These are phyloP conservation scores for Ooceraea biroi DNA, from an alignment of 1,140 invertebrate species.

Conservation along the genomic window DNA sequence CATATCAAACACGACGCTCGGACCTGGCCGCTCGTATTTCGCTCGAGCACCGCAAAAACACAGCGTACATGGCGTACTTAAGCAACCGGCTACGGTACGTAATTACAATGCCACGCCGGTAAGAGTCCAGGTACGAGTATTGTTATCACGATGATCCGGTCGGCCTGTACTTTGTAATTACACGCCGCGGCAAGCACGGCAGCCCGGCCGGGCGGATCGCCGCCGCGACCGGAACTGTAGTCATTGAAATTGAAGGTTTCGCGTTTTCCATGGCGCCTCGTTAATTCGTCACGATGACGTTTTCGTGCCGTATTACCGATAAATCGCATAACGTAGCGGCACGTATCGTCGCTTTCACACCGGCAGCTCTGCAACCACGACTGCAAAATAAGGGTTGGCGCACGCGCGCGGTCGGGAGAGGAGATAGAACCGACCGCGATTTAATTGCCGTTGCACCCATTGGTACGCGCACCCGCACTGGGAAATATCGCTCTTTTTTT, in stretches of 20 bases:
- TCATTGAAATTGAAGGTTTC: slow-evolving; percentile 55
- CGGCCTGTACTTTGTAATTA: slow-evolving; percentile 57
- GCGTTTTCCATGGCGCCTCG: slow-evolving; percentile 53
- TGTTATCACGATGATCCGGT: slow-evolving; percentile 62
- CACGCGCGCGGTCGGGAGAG: background rate
- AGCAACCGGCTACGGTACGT: slow-evolving; percentile 18
- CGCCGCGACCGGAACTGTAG: background rate
- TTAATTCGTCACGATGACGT: slow-evolving; percentile 51
- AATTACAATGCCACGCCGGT: slow-evolving; percentile 59
- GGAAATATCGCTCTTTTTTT: slow-evolving; percentile 38
- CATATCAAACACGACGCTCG: slow-evolving; percentile 34
- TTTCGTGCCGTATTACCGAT: slow-evolving; percentile 50
- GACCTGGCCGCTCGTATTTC: slow-evolving; percentile 29
- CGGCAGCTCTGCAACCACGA: background rate
- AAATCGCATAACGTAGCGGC: slow-evolving; percentile 12
- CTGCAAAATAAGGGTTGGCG: slow-evolving; percentile 33
- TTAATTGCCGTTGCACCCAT: slow-evolving; percentile 50
- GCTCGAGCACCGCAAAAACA: slow-evolving; percentile 49
- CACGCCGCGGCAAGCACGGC: slow-evolving; percentile 22
- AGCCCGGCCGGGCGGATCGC: background rate
- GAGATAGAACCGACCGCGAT: slow-evolving; percentile 22
- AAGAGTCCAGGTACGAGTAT: slow-evolving; percentile 39
- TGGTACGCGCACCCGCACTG: slow-evolving; percentile 6
- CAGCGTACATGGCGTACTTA: slow-evolving; percentile 31
- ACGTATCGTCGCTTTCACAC: background rate